Evolutionary conservation across 2,797 vertebrate species (phyloP).

Genomic region (Manis javanica): DNA sequence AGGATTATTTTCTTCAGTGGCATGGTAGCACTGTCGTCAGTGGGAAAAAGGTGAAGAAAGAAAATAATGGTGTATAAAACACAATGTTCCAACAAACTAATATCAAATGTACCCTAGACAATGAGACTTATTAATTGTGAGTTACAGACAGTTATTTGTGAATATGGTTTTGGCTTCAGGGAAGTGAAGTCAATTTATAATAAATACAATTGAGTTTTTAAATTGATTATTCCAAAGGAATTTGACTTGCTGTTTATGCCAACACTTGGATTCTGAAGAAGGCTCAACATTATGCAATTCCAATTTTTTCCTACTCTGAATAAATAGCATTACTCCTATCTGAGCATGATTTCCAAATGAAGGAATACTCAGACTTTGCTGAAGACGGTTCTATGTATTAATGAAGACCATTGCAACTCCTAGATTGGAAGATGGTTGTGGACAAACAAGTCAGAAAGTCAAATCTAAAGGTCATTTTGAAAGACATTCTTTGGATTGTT

Average conservation of each 20-base stretch:
- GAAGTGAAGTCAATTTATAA: constrained; percentile 25
- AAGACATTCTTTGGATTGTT: not conserved
- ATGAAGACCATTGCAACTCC: not conserved
- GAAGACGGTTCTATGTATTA: not conserved
- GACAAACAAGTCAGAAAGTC: not conserved
- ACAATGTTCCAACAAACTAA: not conserved
- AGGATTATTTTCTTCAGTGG: not conserved
- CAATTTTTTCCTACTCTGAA: constrained; percentile 41
- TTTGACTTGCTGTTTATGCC: constrained; percentile 58
- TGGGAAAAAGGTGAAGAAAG: not conserved
- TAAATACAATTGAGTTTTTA: constrained; percentile 19
- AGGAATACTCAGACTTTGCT: not conserved
- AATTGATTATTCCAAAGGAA: constrained; percentile 5
- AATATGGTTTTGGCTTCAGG: constrained; percentile 7
- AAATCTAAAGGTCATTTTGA: not conserved
- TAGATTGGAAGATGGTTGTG: not conserved
- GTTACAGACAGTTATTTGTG: not conserved
- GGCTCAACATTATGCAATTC: constrained; percentile 55
- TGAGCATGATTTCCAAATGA: constrained; percentile 18
- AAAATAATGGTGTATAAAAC: not conserved
- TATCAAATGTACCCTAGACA: not conserved
- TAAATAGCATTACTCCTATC: constrained; percentile 60
- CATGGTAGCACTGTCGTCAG: not conserved
- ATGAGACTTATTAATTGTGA: not conserved
- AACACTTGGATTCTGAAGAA: constrained; percentile 9